A percentile compares a stretch with the other conserved stretches of the same genome.
These are phyloP conservation scores for Drosophila athabasca DNA, from an alignment of 1,140 invertebrate genomes.

Conservation along the genomic window DNA sequence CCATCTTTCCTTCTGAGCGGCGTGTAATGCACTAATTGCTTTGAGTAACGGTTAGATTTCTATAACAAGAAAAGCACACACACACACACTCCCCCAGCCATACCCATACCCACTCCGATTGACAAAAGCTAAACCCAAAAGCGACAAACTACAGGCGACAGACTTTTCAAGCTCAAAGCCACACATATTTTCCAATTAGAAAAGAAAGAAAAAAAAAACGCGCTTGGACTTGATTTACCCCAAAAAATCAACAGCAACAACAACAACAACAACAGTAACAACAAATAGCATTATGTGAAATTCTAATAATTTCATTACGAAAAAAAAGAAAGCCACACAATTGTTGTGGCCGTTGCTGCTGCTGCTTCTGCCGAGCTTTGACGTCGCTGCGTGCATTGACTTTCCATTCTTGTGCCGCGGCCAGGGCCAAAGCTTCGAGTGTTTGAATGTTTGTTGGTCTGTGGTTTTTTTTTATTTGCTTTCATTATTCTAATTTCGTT, in stretches of 20 bases:
- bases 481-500: conserved; percentile 67
- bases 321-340: conserved; percentile 67
- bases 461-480: conserved; percentile 38
- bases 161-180: conserved; percentile 18
- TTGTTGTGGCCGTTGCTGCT: conserved; percentile 43
- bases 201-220: conserved; percentile 25
- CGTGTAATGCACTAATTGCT: conserved; percentile 55
- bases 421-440: conserved; percentile 10
- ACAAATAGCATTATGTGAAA: conserved; percentile 67
- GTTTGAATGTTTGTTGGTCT: conserved; percentile 5
- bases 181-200: conserved; percentile 54
- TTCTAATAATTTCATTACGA: conserved; percentile 75
- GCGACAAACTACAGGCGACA: too few relatives aligned
- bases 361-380: conserved; percentile 25
- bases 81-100: background rate
- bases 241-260: conserved; percentile 22
- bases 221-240: conserved; percentile 30
- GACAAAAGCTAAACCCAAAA: conserved; percentile 30
- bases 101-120: conserved; percentile 10
- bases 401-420: conserved; percentile 66
- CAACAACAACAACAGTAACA: conserved; percentile 7
- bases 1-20: conserved; percentile 18
- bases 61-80: conserved; percentile 9
- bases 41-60: conserved; percentile 37
- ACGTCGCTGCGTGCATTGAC: conserved; percentile 72